phyloP scores from a whole-genome alignment of 2,797 vertebrate genomes.

The Prunella strophiata region DNA sequence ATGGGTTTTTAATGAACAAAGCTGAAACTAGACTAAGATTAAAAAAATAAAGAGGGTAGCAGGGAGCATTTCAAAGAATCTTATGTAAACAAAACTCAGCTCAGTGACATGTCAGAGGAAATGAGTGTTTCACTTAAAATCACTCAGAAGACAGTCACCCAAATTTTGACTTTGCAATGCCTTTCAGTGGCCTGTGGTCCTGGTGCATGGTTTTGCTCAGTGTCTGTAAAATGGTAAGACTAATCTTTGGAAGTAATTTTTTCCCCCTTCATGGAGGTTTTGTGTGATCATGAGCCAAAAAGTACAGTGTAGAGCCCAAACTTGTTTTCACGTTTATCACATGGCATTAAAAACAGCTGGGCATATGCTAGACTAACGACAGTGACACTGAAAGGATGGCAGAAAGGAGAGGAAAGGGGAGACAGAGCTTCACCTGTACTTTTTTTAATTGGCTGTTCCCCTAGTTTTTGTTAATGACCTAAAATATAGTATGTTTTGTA shows the following conservation, averaged over 20 bases:
- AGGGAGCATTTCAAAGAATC: constrained; percentile 20
- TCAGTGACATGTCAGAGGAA: not conserved
- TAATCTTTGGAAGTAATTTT: not conserved
- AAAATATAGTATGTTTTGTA: not conserved
- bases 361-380: not conserved
- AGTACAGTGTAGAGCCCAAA: not conserved
- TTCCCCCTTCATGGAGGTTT: not conserved
- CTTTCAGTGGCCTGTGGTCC: not conserved
- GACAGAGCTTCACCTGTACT: not conserved
- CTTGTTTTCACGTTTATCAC: not conserved
- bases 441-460: not conserved
- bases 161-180: not conserved
- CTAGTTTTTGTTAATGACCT: not conserved
- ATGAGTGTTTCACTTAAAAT: constrained; percentile 30
- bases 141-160: not conserved
- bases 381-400: not conserved
- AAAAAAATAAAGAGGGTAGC: not conserved
- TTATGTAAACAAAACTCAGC: not conserved
- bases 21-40: not conserved
- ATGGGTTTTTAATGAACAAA: constrained; percentile 43
- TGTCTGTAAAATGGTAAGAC: not conserved
- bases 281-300: not conserved
- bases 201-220: not conserved
- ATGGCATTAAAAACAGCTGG: not conserved
- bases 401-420: not conserved